Evolutionary conservation across 2,113 vertebrate genomes (phyloP).

Genomic region (Menura novaehollandiae): DNA sequence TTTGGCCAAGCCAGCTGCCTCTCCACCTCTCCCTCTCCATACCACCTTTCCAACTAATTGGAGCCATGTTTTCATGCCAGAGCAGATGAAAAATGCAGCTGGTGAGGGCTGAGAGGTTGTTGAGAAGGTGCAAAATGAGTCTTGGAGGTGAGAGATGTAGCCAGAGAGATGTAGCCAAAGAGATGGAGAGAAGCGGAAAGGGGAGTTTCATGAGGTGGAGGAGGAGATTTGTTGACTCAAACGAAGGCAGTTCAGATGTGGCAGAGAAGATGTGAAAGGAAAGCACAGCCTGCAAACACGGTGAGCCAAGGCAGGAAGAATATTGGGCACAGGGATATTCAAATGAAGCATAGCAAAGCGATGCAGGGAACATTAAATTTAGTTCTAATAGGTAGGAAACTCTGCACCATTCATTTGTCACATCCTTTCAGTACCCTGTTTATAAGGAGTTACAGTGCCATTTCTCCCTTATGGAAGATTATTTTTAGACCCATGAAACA

Average conservation of each 20-base stretch:
- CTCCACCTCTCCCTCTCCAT: not conserved
- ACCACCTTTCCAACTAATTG: not conserved
- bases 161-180: not conserved
- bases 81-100: slow-evolving; percentile 1
- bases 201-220: not conserved
- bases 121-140: slow-evolving; percentile 30
- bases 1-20: not conserved
- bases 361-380: not conserved
- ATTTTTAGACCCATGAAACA: not conserved
- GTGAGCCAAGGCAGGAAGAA: not conserved
- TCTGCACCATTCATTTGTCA: not conserved
- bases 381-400: not conserved
- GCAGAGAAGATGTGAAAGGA: not conserved
- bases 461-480: not conserved
- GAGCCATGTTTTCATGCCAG: slow-evolving; percentile 10
- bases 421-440: not conserved
- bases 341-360: not conserved
- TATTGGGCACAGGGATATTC: not conserved
- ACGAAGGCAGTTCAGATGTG: not conserved
- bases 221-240: not conserved
- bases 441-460: not conserved
- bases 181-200: not conserved
- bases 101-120: not conserved
- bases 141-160: not conserved
- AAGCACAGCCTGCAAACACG: not conserved